A percentile compares a stretch with the other conserved stretches of the same genome.
These are phyloP conservation scores for Zelostemma sp. DNA, from an alignment of 1,140 invertebrate genomes.

Conservation along the genomic window DNA sequence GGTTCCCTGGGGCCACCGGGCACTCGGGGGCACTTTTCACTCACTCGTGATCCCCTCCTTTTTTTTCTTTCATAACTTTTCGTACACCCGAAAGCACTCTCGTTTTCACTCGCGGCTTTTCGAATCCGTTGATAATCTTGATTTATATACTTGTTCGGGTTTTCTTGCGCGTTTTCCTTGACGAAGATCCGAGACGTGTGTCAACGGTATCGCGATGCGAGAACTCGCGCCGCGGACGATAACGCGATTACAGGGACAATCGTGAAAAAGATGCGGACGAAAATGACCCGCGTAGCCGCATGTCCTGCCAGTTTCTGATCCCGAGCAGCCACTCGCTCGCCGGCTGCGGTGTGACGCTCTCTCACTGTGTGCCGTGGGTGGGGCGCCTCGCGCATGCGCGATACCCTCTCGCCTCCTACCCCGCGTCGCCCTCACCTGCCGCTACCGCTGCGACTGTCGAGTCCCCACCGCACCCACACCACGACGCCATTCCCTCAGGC, in stretches of 20 bases:
- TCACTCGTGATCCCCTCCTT: slow-evolving; percentile 10
- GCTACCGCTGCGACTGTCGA: slow-evolving; percentile 39
- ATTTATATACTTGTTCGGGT: not conserved
- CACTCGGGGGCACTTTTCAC: slow-evolving; percentile 15
- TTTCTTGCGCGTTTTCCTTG: not conserved
- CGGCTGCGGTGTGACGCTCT: slow-evolving; percentile 47
- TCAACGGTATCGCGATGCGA: not conserved
- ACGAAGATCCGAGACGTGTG: not conserved
- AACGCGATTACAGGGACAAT: not conserved
- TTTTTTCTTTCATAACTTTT: not conserved
- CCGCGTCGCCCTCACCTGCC: slow-evolving; percentile 36
- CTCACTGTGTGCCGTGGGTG: slow-evolving; percentile 33
- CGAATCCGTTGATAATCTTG: too few relatives aligned
- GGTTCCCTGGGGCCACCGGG: slow-evolving; percentile 15
- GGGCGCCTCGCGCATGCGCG: slow-evolving; percentile 45
- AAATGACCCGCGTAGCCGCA: slow-evolving; percentile 35
- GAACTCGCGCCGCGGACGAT: not conserved
- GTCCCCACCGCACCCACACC: slow-evolving; percentile 42
- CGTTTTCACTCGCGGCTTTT: slow-evolving; percentile 3
- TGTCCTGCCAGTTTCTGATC: slow-evolving; percentile 49
- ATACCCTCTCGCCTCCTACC: slow-evolving; percentile 36
- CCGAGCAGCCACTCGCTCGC: slow-evolving; percentile 44
- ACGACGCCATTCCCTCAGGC: slow-evolving; percentile 54
- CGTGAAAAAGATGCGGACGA: slow-evolving; percentile 1
- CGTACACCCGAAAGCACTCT: slow-evolving; percentile 8